Evolutionary conservation across 1,140 invertebrate genomes (phyloP).

Genomic region (Epicauta chinensis): DNA sequence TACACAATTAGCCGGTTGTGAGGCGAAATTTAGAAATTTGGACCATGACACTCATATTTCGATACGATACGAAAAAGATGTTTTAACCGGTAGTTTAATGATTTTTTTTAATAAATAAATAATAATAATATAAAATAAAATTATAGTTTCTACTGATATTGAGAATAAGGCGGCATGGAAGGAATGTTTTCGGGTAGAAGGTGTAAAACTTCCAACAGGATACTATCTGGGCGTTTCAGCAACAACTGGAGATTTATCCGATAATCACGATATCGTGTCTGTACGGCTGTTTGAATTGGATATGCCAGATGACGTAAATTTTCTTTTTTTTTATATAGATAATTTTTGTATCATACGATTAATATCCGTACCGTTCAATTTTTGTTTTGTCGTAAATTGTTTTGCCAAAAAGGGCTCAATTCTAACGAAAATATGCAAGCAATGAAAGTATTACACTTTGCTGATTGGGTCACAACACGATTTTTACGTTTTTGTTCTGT

Average conservation of each 20-base stretch:
- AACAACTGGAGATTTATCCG: slow-evolving; percentile 93
- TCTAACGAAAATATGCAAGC: no score
- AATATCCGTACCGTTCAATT: no score
- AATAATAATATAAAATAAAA: slow-evolving; percentile 4
- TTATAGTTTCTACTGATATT: slow-evolving; percentile 81
- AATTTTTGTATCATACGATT: no score
- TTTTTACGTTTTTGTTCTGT: no score
- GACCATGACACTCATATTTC: slow-evolving; percentile 87
- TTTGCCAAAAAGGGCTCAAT: no score
- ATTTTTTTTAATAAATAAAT: neutral
- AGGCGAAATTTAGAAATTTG: slow-evolving; percentile 89
- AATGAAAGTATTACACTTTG: no score
- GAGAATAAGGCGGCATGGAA: slow-evolving; percentile 91
- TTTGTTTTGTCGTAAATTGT: no score
- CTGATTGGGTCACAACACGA: no score
- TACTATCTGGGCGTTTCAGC: slow-evolving; percentile 94
- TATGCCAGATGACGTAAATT: slow-evolving; percentile 59
- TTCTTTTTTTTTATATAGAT: neutral
- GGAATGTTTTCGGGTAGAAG: slow-evolving; percentile 85
- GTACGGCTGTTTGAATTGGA: slow-evolving; percentile 89
- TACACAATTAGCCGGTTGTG: slow-evolving; percentile 90
- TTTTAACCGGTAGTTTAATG: slow-evolving; percentile 79
- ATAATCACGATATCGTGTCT: slow-evolving; percentile 94
- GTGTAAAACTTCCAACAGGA: slow-evolving; percentile 87
- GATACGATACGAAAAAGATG: slow-evolving; percentile 87